Conservation (phyloP, 2,797 vertebrate genomes). For the Sciaenops ocellatus region DNA sequence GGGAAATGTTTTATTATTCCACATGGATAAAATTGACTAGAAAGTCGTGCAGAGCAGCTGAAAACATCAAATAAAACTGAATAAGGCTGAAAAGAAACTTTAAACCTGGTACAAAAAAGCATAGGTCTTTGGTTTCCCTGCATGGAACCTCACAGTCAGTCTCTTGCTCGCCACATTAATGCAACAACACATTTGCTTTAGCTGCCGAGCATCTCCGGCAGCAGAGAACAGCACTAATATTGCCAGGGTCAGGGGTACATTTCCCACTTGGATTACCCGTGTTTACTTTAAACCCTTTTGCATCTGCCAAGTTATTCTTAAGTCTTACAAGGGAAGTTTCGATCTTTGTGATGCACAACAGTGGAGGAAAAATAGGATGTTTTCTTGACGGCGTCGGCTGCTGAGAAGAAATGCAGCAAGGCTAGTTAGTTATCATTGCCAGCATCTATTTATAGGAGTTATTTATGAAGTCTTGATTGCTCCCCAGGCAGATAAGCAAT, state of each 20-base stretch:
- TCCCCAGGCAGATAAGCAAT: constrained; percentile 45
- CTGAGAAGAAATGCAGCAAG: constrained; percentile 18
- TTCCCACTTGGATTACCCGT: not conserved
- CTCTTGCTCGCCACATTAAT: constrained; percentile 28
- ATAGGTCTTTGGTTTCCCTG: constrained; percentile 16
- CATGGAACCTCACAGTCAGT: constrained; percentile 13
- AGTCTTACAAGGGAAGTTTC: not conserved
- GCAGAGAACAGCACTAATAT: not conserved
- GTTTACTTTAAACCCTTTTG: constrained; percentile 6
- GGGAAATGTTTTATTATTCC: constrained; percentile 26
- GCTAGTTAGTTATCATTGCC: not conserved
- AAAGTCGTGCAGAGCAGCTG: not conserved
- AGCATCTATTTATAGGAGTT: constrained; percentile 34
- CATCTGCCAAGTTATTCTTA: not conserved
- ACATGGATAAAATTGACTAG: constrained; percentile 17
- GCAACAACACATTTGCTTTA: constrained; percentile 20
- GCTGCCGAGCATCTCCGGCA: constrained; percentile 1
- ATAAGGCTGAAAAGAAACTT: not conserved
- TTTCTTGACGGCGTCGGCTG: not conserved
- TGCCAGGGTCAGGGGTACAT: constrained; percentile 19
- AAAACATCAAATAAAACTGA: not conserved
- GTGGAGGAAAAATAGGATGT: not conserved
- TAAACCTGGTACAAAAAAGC: constrained; percentile 7
- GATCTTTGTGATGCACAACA: not conserved
- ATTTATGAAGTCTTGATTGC: constrained; percentile 61